Evolutionary conservation across 2,888 invertebrate genomes (phyloP).

Genomic region (Hipparchia sbordonii): DNA sequence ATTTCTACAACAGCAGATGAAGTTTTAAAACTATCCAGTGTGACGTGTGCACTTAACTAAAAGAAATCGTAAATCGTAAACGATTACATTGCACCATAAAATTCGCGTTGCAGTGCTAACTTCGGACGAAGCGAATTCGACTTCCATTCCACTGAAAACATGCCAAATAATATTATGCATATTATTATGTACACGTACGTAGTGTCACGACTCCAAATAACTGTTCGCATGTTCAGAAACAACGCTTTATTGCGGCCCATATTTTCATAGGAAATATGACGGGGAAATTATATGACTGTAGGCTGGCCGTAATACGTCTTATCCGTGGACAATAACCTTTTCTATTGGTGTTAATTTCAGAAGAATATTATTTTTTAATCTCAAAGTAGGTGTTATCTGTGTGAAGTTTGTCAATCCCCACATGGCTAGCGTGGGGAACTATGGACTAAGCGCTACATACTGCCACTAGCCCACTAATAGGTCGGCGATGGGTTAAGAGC

Average conservation of each 20-base stretch:
- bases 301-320: neutral
- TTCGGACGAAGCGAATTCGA: neutral
- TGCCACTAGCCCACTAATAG: no score
- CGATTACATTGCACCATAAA: neutral
- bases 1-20: no score
- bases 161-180: conserved; percentile 15
- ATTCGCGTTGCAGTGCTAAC: neutral
- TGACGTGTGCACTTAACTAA: no score
- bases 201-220: conserved; percentile 51
- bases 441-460: no score
- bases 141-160: conserved; percentile 7
- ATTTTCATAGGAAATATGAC: conserved; percentile 52
- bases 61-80: no score
- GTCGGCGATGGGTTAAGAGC: no score
- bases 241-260: conserved; percentile 53
- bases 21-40: no score
- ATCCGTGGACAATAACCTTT: neutral
- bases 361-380: neutral
- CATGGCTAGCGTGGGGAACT: no score
- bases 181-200: conserved; percentile 11
- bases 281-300: conserved; percentile 47
- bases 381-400: no score
- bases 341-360: neutral
- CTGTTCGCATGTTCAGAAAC: conserved; percentile 59
- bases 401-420: no score